Evolutionary conservation across 1,140 invertebrate species (phyloP).

Genomic region (Diprion similis): DNA sequence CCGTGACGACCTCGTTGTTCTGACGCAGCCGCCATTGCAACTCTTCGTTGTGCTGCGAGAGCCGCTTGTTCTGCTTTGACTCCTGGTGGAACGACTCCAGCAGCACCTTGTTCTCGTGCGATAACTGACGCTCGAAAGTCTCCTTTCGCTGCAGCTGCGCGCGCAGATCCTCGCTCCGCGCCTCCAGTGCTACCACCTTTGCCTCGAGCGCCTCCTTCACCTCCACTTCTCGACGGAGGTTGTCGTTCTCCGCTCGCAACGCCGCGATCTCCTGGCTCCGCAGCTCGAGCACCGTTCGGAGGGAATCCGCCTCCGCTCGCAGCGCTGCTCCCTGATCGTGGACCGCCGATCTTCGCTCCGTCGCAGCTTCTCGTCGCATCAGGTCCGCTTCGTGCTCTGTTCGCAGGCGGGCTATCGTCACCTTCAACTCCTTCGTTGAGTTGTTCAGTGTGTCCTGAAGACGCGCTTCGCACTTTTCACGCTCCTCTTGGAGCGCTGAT

Average conservation of each 20-base stretch:
- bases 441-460: conserved; percentile 43
- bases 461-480: conserved; percentile 27
- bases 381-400: conserved; percentile 55
- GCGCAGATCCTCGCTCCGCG: conserved; percentile 73
- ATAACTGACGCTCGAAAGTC: conserved; percentile 60
- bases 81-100: conserved; percentile 76
- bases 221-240: conserved; percentile 64
- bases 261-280: conserved; percentile 76
- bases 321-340: conserved; percentile 56
- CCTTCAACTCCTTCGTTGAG: conserved; percentile 42
- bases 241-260: conserved; percentile 70
- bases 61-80: conserved; percentile 75
- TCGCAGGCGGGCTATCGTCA: conserved; percentile 50
- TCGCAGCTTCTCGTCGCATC: conserved; percentile 41
- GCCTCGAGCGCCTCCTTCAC: conserved; percentile 68
- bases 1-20: conserved; percentile 72
- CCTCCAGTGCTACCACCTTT: conserved; percentile 66
- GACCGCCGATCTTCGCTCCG: conserved; percentile 42
- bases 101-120: conserved; percentile 72
- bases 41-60: conserved; percentile 86
- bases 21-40: conserved; percentile 83
- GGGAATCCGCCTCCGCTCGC: conserved; percentile 73
- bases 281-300: conserved; percentile 77
- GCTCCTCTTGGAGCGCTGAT: conserved; percentile 45
- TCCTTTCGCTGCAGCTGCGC: conserved; percentile 70